phyloP scores from a whole-genome alignment of 2,888 invertebrate species.

The Timandra comae region DNA sequence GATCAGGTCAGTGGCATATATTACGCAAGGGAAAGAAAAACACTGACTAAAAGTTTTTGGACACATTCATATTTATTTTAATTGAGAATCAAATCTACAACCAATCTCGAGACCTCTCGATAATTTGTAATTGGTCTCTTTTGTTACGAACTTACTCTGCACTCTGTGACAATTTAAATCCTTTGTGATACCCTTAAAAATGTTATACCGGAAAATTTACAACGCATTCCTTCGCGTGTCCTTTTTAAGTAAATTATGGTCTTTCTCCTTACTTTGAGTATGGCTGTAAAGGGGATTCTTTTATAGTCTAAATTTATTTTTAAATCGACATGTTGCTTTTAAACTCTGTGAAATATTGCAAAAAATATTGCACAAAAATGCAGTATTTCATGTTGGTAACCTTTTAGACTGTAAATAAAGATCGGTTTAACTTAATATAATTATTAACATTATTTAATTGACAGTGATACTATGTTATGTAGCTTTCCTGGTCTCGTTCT shows the following conservation, averaged over 20 bases:
- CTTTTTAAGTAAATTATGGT: slow-evolving; percentile 41
- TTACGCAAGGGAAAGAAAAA: too few relatives aligned
- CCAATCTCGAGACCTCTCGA: too few relatives aligned
- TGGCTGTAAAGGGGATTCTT: slow-evolving; percentile 37
- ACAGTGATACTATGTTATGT: too few relatives aligned
- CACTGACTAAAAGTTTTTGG: too few relatives aligned
- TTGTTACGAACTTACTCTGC: slow-evolving; percentile 33
- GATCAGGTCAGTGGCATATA: too few relatives aligned
- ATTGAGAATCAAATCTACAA: too few relatives aligned
- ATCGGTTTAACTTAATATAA: too few relatives aligned
- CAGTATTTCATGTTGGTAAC: too few relatives aligned
- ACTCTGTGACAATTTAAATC: slow-evolving; percentile 29
- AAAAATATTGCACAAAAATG: slow-evolving; percentile 9
- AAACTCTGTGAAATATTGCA: slow-evolving; percentile 37
- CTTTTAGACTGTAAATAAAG: too few relatives aligned
- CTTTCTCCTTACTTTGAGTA: slow-evolving; percentile 35
- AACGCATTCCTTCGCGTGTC: slow-evolving; percentile 32
- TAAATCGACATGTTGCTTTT: slow-evolving; percentile 28
- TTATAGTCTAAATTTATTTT: slow-evolving; percentile 39
- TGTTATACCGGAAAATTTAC: slow-evolving; percentile 42
- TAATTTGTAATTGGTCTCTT: slow-evolving; percentile 13
- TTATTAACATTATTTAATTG: too few relatives aligned
- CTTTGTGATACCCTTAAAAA: slow-evolving; percentile 20
- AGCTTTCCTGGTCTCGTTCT: too few relatives aligned
- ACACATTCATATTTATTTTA: too few relatives aligned